These are phyloP conservation scores for Tethya wilhelma DNA, from an alignment of 37 sponge, comb jelly and placozoan genomes.

Conservation along the genomic window DNA sequence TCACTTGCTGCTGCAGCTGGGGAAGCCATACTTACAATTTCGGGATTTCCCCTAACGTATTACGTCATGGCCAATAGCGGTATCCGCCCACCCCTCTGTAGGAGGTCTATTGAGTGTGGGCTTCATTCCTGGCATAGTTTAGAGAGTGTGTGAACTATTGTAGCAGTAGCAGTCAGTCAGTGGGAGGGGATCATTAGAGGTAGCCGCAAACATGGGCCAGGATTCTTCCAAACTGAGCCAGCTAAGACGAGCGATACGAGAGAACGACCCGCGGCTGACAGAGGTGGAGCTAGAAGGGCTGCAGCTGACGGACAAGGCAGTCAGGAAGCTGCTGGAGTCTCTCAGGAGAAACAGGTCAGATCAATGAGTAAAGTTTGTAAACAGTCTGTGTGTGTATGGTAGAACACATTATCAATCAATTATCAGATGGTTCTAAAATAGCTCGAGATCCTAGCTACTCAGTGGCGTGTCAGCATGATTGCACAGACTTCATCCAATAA, in stretches of 20 bases:
- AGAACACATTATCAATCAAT: background rate
- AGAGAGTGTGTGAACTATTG: background rate
- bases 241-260: conserved; percentile 38
- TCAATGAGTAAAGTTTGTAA: no score
- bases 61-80: no score
- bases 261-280: conserved; percentile 41
- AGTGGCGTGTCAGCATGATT: no score
- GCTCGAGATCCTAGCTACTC: no score
- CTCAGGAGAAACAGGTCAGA: conserved; percentile 70
- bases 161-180: no score
- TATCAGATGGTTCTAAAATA: background rate
- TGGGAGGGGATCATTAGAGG: no score
- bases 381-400: background rate
- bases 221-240: conserved; percentile 23
- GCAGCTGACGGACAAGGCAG: conserved; percentile 55
- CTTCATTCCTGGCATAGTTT: conserved; percentile 3
- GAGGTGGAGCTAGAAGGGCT: conserved; percentile 52
- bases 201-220: no score
- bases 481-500: no score
- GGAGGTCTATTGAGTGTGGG: conserved; percentile 9
- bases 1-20: no score
- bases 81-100: background rate
- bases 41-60: no score
- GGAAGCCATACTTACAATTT: no score
- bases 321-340: conserved; percentile 59